These are phyloP conservation scores for Cyphomyrmex costatus DNA, from an alignment of 1,140 invertebrate species.

Conservation along the genomic window DNA sequence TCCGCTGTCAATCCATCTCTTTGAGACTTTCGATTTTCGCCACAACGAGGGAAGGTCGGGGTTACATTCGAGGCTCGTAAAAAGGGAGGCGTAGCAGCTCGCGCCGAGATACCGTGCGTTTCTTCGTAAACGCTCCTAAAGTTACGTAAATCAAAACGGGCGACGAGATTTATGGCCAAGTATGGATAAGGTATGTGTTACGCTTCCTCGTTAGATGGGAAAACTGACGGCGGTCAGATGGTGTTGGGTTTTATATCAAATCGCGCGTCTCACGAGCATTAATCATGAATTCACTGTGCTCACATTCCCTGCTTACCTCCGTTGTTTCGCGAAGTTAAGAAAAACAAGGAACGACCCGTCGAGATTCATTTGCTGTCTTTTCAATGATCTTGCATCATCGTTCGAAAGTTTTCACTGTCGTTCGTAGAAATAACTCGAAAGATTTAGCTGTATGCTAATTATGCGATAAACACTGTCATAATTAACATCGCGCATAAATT, in stretches of 20 bases:
- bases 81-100: slow-evolving; percentile 9
- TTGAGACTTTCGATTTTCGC: slow-evolving; percentile 21
- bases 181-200: slow-evolving; percentile 72
- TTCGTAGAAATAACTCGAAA: slow-evolving; percentile 12
- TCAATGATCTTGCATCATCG: slow-evolving; percentile 26
- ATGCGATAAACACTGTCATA: background rate
- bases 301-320: background rate
- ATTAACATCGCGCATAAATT: slow-evolving; percentile 28
- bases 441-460: slow-evolving; percentile 4
- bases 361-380: slow-evolving; percentile 5
- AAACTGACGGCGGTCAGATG: slow-evolving; percentile 67
- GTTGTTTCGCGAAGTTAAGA: background rate
- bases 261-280: slow-evolving; percentile 70
- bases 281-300: slow-evolving; percentile 69
- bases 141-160: slow-evolving; percentile 71
- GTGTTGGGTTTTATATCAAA: slow-evolving; percentile 76
- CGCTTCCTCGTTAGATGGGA: slow-evolving; percentile 71
- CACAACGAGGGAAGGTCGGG: background rate
- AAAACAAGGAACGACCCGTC: slow-evolving; percentile 8
- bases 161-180: slow-evolving; percentile 71
- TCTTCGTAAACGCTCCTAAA: slow-evolving; percentile 43
- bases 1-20: slow-evolving; percentile 20
- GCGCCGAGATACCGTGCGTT: slow-evolving; percentile 30
- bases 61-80: slow-evolving; percentile 17
- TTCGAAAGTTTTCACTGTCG: background rate